phyloP scores from a whole-genome alignment of 2,888 invertebrate genomes.

The Homarus gammarus region DNA sequence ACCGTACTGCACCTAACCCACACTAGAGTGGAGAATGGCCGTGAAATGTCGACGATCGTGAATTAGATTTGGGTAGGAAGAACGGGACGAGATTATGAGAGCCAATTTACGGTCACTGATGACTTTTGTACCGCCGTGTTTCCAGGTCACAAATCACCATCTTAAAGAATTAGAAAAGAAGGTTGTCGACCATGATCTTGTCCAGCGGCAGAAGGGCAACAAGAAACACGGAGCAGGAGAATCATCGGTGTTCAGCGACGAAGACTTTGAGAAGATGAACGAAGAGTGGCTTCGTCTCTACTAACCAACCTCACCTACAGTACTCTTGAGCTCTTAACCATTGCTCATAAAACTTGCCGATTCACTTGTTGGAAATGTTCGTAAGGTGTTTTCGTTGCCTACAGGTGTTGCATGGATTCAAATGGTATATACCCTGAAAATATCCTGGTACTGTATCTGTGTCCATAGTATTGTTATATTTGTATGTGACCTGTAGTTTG shows the following conservation, averaged over 20 bases:
- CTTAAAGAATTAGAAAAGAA: slow-evolving; percentile 38
- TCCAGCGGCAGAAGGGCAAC: slow-evolving; percentile 1
- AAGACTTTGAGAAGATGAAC: slow-evolving; percentile 73
- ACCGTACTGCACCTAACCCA: too few species aligned
- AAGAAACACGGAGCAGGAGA: slow-evolving; percentile 25
- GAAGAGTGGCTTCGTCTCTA: slow-evolving; percentile 60
- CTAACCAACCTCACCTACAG: not conserved
- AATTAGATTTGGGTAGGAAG: too few species aligned
- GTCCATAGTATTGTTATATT: not conserved
- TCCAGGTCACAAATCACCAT: slow-evolving; percentile 51
- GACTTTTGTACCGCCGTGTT: too few species aligned
- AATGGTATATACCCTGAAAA: not conserved
- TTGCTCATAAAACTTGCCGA: not conserved
- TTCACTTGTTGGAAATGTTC: slow-evolving; percentile 1
- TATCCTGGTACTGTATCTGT: not conserved
- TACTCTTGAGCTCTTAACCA: too few species aligned
- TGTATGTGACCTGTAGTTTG: not conserved
- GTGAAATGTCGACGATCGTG: too few species aligned
- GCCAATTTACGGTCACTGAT: too few species aligned
- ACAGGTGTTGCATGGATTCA: slow-evolving; percentile 5
- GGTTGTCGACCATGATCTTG: not conserved
- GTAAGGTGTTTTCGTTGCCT: slow-evolving; percentile 14
- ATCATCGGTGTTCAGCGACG: slow-evolving; percentile 62
- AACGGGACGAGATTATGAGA: too few species aligned
- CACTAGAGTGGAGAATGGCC: too few species aligned